Evolutionary conservation across 2,797 vertebrate genomes (phyloP).

Genomic region (Ispidina lecontei): DNA sequence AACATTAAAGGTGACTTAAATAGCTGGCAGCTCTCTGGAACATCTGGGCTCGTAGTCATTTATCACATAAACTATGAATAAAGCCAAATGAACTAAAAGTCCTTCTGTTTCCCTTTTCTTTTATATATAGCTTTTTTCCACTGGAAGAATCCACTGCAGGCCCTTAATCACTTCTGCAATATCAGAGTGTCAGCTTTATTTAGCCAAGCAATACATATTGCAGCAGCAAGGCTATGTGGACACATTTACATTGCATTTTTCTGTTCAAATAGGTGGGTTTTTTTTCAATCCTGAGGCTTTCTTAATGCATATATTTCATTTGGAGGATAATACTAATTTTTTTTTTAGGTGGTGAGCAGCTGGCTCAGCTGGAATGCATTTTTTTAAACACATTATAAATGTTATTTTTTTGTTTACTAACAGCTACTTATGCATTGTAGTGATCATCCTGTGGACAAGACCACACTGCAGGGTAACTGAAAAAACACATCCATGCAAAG

Average conservation of each 20-base stretch:
- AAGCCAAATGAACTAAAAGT: background rate
- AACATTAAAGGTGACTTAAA: background rate
- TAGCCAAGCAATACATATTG: conserved; percentile 8
- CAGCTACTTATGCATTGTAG: background rate
- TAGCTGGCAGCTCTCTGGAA: background rate
- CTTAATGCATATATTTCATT: background rate
- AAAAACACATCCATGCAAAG: background rate
- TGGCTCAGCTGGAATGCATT: background rate
- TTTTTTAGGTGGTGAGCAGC: background rate
- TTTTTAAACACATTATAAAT: background rate
- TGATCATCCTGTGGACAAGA: background rate
- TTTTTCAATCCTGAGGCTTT: background rate
- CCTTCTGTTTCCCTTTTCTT: background rate
- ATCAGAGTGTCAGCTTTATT: conserved; percentile 21
- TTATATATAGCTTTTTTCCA: conserved; percentile 24
- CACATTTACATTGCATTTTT: conserved; percentile 9
- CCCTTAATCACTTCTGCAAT: conserved; percentile 33
- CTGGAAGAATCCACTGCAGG: background rate
- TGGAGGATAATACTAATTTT: background rate
- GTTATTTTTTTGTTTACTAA: background rate
- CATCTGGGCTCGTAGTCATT: conserved; percentile 3
- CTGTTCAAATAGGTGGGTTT: background rate
- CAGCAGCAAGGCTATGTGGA: background rate
- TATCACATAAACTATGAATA: conserved; percentile 2
- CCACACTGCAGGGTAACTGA: background rate